Percentiles rank a stretch among this genome's conserved stretches.
Conservation (phyloP, 2,888 invertebrate genomes). For the Metallyticus violacea region DNA sequence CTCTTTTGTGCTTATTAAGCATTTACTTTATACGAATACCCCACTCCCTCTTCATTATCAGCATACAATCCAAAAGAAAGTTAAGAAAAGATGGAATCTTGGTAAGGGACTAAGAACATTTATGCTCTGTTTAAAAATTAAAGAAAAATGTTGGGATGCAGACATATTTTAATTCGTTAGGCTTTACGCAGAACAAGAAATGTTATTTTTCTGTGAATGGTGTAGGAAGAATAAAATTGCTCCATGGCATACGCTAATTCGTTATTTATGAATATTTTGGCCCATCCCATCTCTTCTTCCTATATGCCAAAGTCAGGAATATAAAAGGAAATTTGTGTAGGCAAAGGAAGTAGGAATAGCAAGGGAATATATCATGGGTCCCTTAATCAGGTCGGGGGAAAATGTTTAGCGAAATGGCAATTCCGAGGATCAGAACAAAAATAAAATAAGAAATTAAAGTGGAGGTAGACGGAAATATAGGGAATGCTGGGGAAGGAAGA, state of each 20-base stretch:
- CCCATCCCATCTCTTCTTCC: not conserved
- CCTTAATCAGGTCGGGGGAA: constrained; percentile 23
- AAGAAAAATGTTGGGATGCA: too few relatives aligned
- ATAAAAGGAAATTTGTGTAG: not conserved
- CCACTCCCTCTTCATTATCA: too few relatives aligned
- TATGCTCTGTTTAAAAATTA: too few relatives aligned
- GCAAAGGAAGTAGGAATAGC: not conserved
- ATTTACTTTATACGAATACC: too few relatives aligned
- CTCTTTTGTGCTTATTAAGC: too few relatives aligned
- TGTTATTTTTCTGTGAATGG: not conserved
- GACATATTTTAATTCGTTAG: too few relatives aligned
- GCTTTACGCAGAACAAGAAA: not conserved
- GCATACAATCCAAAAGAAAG: too few relatives aligned
- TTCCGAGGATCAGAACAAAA: not conserved
- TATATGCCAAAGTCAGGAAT: constrained; percentile 3
- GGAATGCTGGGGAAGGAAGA: not conserved
- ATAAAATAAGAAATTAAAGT: constrained; percentile 28
- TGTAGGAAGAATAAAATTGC: not conserved
- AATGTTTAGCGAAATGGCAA: constrained; percentile 17
- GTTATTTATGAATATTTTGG: constrained; percentile 28
- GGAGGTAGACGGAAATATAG: not conserved
- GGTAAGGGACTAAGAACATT: too few relatives aligned
- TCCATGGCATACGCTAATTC: constrained; percentile 30
- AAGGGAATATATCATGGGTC: not conserved
- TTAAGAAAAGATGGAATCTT: too few relatives aligned